Conservation (phyloP, 2,888 invertebrate species). For the Eristalis intricaria region DNA sequence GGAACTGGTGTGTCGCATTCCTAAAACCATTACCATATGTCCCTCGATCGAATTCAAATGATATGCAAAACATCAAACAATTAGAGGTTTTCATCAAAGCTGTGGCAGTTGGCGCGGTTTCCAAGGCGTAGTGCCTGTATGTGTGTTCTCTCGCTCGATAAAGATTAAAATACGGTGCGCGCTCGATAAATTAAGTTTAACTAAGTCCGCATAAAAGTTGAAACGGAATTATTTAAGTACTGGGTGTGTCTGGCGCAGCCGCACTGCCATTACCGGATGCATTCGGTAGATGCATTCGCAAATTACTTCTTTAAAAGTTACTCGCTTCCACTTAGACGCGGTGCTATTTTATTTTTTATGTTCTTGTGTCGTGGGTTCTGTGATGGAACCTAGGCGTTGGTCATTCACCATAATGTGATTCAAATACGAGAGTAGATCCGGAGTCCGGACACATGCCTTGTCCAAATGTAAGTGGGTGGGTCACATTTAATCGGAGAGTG, state of each 20-base stretch:
- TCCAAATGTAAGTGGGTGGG: background rate
- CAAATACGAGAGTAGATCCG: background rate
- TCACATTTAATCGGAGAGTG: background rate
- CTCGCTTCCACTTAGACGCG: background rate
- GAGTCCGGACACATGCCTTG: background rate
- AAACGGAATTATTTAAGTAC: constrained; percentile 29
- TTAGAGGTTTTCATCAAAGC: background rate
- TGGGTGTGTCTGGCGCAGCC: constrained; percentile 23
- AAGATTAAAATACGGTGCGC: background rate
- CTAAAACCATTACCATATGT: background rate
- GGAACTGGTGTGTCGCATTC: background rate
- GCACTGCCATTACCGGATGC: constrained; percentile 14
- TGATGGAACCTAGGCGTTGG: background rate
- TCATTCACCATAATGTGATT: background rate
- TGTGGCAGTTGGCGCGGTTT: background rate
- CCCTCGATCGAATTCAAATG: background rate
- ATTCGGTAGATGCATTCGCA: background rate
- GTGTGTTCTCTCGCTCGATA: background rate
- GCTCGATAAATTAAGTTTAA: constrained; percentile 27
- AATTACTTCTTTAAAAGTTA: background rate
- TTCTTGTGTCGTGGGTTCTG: background rate
- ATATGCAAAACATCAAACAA: background rate
- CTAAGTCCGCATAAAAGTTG: constrained; percentile 18
- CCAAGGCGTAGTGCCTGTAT: background rate
- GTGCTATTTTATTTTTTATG: background rate